A percentile compares a stretch with the other conserved stretches of the same genome.
phyloP scores from a whole-genome alignment of 2,888 invertebrate species.

The Iselma pallidipennis region DNA sequence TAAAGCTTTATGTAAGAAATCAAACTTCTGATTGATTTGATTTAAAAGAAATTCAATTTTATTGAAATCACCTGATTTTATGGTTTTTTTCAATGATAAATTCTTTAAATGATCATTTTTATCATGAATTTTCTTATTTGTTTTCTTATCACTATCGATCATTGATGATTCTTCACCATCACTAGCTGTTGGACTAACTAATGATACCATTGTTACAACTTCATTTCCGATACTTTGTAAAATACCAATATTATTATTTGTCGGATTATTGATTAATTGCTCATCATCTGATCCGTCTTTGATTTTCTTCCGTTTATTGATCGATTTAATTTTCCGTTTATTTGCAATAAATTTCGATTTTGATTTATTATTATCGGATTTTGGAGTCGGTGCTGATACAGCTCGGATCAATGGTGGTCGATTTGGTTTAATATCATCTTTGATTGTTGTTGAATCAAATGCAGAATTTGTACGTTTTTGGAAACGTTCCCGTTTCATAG shows the following conservation, averaged over 20 bases:
- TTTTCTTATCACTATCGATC: conserved; percentile 1
- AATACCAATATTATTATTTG: conserved; percentile 35
- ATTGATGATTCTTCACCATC: conserved; percentile 60
- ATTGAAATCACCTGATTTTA: conserved; percentile 52
- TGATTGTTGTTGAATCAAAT: conserved; percentile 42
- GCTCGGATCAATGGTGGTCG: conserved; percentile 47
- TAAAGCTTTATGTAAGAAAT: background rate
- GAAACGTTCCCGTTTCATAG: conserved; percentile 49
- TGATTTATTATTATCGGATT: conserved; percentile 35
- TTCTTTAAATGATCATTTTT: conserved; percentile 31
- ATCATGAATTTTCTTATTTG: conserved; percentile 17
- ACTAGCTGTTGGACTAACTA: conserved; percentile 68
- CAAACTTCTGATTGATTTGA: background rate
- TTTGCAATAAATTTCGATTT: conserved; percentile 46
- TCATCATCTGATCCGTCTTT: conserved; percentile 24
- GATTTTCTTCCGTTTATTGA: background rate
- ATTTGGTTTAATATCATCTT: conserved; percentile 34
- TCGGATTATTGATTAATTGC: conserved; percentile 16
- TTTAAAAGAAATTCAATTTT: background rate
- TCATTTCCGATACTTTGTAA: conserved; percentile 43
- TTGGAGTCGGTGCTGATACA: conserved; percentile 44
- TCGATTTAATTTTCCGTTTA: conserved; percentile 45
- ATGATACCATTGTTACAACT: conserved; percentile 69
- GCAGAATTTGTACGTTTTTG: conserved; percentile 52
- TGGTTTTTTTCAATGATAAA: conserved; percentile 49